These are phyloP conservation scores for Pelusios castaneus DNA, from an alignment of 2,113 vertebrate genomes.

Conservation along the genomic window DNA sequence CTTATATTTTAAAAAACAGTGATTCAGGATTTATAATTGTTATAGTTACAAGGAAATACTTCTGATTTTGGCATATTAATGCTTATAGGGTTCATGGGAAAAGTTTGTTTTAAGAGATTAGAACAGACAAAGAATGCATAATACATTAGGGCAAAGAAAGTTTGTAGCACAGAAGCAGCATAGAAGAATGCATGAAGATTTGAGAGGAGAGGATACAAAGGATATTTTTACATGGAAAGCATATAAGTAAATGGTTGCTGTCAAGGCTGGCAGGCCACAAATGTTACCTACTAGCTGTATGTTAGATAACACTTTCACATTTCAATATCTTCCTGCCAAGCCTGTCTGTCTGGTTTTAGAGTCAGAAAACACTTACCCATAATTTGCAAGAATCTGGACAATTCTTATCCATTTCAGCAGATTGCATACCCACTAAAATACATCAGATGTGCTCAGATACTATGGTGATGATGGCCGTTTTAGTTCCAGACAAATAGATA, in stretches of 20 bases:
- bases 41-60: background rate
- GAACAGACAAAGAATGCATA: background rate
- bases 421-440: conserved; percentile 17
- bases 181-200: background rate
- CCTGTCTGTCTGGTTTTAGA: conserved; percentile 45
- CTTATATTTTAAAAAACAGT: background rate
- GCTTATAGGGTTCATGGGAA: background rate
- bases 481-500: background rate
- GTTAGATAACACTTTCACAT: background rate
- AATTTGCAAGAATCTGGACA: conserved; percentile 18
- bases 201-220: background rate
- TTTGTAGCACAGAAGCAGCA: background rate
- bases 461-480: background rate
- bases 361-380: conserved; percentile 8
- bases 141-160: background rate
- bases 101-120: background rate
- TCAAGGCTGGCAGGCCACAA: conserved; percentile 14
- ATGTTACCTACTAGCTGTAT: conserved; percentile 34
- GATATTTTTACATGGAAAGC: background rate
- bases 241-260: background rate
- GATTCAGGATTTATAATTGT: background rate
- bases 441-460: conserved; percentile 14
- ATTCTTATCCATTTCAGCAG: background rate
- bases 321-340: conserved; percentile 24
- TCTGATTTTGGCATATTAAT: background rate